Percentiles rank a stretch among this genome's conserved stretches.
These are phyloP conservation scores for Notolabrus celidotus DNA, from an alignment of 2,797 vertebrate genomes.

Conservation along the genomic window DNA sequence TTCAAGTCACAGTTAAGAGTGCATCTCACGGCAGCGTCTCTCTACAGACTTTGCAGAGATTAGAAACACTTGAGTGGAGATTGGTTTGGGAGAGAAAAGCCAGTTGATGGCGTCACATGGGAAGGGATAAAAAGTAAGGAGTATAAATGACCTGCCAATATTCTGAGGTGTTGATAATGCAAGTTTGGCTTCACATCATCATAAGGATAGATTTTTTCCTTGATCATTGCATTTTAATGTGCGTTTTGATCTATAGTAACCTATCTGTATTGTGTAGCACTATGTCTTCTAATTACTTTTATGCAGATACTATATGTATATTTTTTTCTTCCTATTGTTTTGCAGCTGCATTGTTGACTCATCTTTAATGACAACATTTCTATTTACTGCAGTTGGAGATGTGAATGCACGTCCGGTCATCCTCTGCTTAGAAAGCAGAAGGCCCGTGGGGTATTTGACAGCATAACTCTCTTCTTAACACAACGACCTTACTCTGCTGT, in stretches of 20 bases:
- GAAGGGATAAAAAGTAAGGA: conserved; percentile 16
- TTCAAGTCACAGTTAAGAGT: conserved; percentile 56
- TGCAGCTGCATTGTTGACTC: conserved; percentile 30
- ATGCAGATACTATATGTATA: conserved; percentile 4
- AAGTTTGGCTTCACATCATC: conserved; percentile 2
- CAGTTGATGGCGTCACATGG: conserved; percentile 22
- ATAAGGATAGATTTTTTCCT: neutral
- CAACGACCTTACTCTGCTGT: conserved; percentile 71
- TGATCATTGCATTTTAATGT: neutral
- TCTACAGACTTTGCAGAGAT: conserved; percentile 67
- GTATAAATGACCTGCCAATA: conserved; percentile 43
- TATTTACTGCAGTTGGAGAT: conserved; percentile 48
- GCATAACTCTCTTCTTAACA: conserved; percentile 81
- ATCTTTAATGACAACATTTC: conserved; percentile 49
- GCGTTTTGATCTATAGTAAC: too few relatives aligned
- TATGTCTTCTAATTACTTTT: conserved; percentile 6
- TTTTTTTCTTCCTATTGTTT: conserved; percentile 7
- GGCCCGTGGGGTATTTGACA: conserved; percentile 67
- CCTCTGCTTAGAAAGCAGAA: conserved; percentile 56
- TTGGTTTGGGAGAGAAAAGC: conserved; percentile 52
- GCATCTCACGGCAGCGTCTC: conserved; percentile 55
- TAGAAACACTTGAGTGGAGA: conserved; percentile 72
- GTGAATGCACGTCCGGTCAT: conserved; percentile 45
- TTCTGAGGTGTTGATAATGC: conserved; percentile 38
- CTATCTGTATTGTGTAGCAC: too few relatives aligned